Evolutionary conservation across 1,140 invertebrate species (phyloP).

Genomic region (Lasioglossum albipes): DNA sequence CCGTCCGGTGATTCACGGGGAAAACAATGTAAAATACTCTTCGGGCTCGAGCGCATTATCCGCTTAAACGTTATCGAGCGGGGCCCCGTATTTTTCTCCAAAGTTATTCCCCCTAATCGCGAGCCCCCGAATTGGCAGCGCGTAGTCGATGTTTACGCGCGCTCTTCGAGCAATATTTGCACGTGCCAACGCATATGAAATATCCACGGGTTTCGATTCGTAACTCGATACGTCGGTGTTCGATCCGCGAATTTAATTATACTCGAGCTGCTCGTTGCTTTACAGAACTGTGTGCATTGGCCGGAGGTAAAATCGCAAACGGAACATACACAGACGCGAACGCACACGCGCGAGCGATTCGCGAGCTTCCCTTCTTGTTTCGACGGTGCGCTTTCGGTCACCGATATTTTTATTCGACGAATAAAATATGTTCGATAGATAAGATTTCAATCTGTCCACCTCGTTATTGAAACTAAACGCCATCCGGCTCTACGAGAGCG

Average conservation of each 20-base stretch:
- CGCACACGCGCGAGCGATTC: no score
- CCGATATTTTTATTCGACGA: neutral
- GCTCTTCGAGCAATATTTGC: neutral
- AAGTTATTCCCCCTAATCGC: neutral
- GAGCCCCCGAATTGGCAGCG: neutral
- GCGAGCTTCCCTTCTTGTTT: no score
- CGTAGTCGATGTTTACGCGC: neutral
- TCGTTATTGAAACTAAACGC: constrained; percentile 6
- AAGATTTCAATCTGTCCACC: neutral
- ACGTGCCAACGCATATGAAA: neutral
- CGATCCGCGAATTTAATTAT: constrained; percentile 18
- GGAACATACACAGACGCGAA: neutral
- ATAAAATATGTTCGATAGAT: neutral
- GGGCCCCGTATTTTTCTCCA: neutral
- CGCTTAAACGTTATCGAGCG: neutral
- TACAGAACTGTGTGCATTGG: neutral
- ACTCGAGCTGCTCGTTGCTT: no score
- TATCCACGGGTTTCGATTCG: neutral
- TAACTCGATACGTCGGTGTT: neutral
- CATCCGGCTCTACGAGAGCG: neutral
- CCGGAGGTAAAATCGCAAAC: no score
- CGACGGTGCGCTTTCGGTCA: neutral
- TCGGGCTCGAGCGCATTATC: neutral
- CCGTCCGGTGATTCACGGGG: neutral
- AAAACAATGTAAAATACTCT: constrained; percentile 1